Evolutionary conservation across 1,140 invertebrate species (phyloP).

Genomic region (Sipha flava): DNA sequence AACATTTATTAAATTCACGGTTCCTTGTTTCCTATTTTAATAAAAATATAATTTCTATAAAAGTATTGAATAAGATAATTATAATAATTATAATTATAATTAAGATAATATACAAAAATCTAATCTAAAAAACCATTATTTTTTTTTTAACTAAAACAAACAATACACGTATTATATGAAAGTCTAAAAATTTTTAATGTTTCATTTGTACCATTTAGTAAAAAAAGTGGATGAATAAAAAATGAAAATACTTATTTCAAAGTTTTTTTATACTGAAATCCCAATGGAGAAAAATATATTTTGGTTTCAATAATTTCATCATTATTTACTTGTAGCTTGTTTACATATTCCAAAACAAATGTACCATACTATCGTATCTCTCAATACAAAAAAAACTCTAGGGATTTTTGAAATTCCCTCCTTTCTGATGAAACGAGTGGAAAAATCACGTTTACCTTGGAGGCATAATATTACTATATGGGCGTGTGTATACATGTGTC

Average conservation of each 20-base stretch:
- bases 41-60: too few relatives aligned
- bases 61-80: too few relatives aligned
- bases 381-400: neutral
- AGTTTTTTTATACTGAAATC: neutral
- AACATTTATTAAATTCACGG: too few relatives aligned
- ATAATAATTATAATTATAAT: too few relatives aligned
- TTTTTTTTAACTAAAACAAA: too few relatives aligned
- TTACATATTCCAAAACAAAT: conserved; percentile 26
- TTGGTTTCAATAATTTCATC: conserved; percentile 10
- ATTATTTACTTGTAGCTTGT: neutral
- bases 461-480: conserved; percentile 18
- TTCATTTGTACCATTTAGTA: neutral
- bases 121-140: too few relatives aligned
- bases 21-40: too few relatives aligned
- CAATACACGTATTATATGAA: too few relatives aligned
- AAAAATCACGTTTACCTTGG: conserved; percentile 28
- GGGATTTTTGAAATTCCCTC: neutral
- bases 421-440: neutral
- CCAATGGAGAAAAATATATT: neutral
- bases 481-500: conserved; percentile 10
- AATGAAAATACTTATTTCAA: neutral
- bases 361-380: conserved; percentile 15
- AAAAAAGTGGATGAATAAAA: neutral
- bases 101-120: too few relatives aligned
- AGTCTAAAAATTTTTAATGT: neutral